Evolutionary conservation across 2,888 invertebrate species (phyloP).

Genomic region (Bursaphelenchus okinawaensis): DNA sequence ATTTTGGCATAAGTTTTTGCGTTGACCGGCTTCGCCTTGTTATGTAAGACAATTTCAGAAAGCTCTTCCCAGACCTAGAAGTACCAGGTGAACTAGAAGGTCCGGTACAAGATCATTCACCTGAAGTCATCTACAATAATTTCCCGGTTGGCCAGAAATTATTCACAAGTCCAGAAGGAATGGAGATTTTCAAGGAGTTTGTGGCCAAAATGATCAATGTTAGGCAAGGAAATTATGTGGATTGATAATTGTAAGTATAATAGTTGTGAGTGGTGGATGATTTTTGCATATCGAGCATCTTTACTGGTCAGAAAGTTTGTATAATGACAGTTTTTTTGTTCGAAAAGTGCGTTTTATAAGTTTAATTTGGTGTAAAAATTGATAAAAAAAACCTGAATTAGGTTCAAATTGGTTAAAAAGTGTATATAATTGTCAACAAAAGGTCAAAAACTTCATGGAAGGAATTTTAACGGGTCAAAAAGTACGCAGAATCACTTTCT

Average conservation of each 20-base stretch:
- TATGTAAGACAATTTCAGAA: not conserved
- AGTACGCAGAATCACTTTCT: no score
- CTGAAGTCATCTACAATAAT: not conserved
- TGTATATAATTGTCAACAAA: no score
- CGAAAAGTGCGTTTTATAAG: no score
- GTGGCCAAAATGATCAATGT: not conserved
- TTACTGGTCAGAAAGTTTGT: no score
- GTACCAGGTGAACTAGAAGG: not conserved
- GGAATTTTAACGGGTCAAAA: no score
- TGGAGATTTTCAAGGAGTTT: not conserved
- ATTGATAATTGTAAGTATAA: not conserved
- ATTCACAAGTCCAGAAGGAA: not conserved
- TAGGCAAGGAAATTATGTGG: not conserved
- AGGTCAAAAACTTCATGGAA: no score
- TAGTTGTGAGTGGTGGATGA: no score
- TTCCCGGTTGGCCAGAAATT: not conserved
- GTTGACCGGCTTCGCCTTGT: not conserved
- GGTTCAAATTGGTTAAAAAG: no score
- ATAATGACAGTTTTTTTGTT: no score
- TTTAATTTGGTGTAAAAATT: no score
- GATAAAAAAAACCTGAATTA: no score
- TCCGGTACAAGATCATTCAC: not conserved
- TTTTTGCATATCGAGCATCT: no score
- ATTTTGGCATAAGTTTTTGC: not conserved
- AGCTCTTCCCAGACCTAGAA: not conserved